Conservation (phyloP, 2,888 invertebrate genomes). For the Metellina segmentata region DNA sequence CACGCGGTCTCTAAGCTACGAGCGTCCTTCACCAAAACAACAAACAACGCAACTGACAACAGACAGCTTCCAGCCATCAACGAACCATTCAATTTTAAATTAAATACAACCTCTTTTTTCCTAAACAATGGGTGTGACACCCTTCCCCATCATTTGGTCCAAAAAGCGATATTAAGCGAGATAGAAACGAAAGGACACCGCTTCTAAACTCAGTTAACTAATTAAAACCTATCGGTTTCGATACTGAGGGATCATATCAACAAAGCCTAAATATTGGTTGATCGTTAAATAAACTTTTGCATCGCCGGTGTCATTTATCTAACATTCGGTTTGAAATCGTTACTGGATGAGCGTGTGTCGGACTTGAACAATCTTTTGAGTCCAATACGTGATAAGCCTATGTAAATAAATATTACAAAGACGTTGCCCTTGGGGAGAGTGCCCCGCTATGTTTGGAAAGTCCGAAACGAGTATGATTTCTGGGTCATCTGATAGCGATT, state of each 20-base stretch:
- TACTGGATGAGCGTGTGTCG: too few species aligned
- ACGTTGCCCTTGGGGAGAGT: slow-evolving; percentile 15
- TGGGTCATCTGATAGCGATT: slow-evolving; percentile 7
- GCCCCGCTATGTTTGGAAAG: background rate
- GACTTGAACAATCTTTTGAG: too few species aligned
- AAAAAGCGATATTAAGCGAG: background rate
- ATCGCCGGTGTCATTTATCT: too few species aligned
- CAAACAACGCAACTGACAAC: background rate
- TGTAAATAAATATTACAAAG: background rate
- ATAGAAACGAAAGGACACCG: background rate
- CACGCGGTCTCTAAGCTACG: background rate
- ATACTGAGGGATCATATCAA: background rate
- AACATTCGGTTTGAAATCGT: too few species aligned
- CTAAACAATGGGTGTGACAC: background rate
- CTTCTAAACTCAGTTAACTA: background rate
- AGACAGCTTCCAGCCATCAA: background rate
- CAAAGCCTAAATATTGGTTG: background rate
- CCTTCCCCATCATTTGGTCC: background rate
- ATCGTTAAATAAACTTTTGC: background rate
- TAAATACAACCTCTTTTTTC: background rate
- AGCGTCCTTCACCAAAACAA: background rate
- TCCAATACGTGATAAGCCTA: too few species aligned
- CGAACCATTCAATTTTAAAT: background rate
- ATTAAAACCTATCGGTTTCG: slow-evolving; percentile 6
- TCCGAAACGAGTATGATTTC: background rate